Evolutionary conservation across 2,888 invertebrate species (phyloP).

Genomic region (Coelogynopora nodosa): DNA sequence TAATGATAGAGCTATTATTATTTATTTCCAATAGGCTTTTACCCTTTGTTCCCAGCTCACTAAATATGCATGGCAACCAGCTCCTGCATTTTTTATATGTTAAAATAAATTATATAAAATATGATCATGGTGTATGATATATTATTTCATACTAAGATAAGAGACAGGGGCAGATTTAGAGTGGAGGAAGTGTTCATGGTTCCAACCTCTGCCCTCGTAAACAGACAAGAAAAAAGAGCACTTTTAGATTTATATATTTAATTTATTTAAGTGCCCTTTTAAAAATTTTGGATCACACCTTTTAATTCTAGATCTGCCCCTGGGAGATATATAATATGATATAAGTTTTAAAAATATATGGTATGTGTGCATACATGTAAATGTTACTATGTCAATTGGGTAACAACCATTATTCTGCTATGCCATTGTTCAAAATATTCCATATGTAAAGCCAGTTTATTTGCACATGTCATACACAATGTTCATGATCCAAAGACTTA

Average conservation of each 20-base stretch:
- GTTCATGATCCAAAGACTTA: not conserved
- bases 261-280: too few species aligned
- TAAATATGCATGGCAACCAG: slow-evolving; percentile 9
- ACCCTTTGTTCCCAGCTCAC: not conserved
- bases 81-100: not conserved
- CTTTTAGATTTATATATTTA: too few species aligned
- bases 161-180: not conserved
- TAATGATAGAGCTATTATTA: too few species aligned
- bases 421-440: not conserved
- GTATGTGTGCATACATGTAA: not conserved
- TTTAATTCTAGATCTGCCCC: not conserved
- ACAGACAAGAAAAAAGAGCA: too few species aligned
- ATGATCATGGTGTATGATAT: not conserved
- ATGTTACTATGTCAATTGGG: too few species aligned
- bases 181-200: too few species aligned
- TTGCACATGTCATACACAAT: not conserved
- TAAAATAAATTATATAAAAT: not conserved
- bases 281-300: too few species aligned
- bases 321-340: not conserved
- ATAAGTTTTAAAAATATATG: not conserved
- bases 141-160: slow-evolving; percentile 25
- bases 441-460: not conserved
- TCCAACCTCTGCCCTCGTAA: too few species aligned
- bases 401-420: not conserved
- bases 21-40: too few species aligned